Percentiles rank a stretch among this genome's conserved stretches.
Conservation (phyloP, 2,113 vertebrate genomes). For the Sylvilagus bachmani region DNA sequence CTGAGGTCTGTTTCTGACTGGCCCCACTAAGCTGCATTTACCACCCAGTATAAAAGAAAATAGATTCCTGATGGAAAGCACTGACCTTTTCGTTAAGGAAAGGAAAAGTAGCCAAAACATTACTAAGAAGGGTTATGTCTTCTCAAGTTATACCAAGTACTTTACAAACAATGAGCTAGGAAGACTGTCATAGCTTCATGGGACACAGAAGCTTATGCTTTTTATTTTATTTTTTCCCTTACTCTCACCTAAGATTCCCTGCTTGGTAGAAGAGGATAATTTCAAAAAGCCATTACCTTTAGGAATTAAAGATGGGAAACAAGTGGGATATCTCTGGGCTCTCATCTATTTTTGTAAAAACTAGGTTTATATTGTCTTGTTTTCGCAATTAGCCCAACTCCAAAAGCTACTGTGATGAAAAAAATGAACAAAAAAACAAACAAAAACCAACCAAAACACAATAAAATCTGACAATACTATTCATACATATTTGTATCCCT, state of each 20-base stretch:
- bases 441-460: not conserved
- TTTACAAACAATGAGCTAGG: not conserved
- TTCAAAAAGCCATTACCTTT: not conserved
- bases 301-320: not conserved
- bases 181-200: not conserved
- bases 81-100: not conserved
- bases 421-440: too few species aligned
- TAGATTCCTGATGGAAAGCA: not conserved
- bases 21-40: not conserved
- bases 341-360: conserved; percentile 26
- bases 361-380: not conserved
- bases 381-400: not conserved
- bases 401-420: conserved; percentile 18
- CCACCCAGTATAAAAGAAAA: conserved; percentile 23
- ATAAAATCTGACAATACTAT: not conserved
- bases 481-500: conserved; percentile 44
- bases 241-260: not conserved
- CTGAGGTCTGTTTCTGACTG: not conserved
- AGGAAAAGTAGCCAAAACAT: conserved; percentile 37
- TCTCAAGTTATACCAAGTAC: not conserved
- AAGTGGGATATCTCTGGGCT: not conserved
- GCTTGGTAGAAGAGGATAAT: not conserved
- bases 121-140: not conserved
- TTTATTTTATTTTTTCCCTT: not conserved
- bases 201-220: not conserved